Conservation (phyloP, 2,113 vertebrate species). For the Aphelocoma coerulescens region DNA sequence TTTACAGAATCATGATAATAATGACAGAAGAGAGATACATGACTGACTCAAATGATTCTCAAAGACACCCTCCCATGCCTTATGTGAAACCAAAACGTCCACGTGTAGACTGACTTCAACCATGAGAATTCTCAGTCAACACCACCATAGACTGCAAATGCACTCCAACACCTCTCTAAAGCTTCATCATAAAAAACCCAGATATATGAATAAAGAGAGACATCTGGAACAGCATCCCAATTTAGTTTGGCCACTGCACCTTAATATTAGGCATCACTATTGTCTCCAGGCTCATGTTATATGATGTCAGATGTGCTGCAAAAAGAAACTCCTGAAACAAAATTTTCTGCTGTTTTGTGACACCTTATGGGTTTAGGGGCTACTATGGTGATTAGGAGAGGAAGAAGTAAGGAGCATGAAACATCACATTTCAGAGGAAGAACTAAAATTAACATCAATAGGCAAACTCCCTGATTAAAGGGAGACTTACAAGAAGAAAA, state of each 20-base stretch:
- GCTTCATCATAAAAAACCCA: not conserved
- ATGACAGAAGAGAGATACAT: not conserved
- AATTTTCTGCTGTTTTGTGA: not conserved
- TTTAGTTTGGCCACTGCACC: not conserved
- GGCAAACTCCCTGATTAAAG: not conserved
- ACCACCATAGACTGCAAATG: fast-evolving
- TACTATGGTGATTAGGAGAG: not conserved
- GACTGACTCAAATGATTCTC: not conserved
- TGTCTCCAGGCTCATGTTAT: not conserved
- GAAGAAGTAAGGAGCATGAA: not conserved
- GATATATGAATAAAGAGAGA: not conserved
- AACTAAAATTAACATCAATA: not conserved
- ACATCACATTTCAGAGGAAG: not conserved
- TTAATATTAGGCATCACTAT: not conserved
- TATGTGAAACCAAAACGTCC: not conserved
- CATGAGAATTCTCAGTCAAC: not conserved
- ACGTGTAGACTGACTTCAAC: not conserved
- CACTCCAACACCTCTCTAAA: not conserved
- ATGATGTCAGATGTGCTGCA: not conserved
- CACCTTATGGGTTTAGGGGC: not conserved
- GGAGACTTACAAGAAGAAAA: not conserved
- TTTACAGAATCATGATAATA: not conserved
- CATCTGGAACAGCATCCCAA: not conserved
- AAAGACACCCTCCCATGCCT: not conserved
- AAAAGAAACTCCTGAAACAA: not conserved